phyloP scores from a whole-genome alignment of 2,888 invertebrate genomes.

The Agrilus mali region DNA sequence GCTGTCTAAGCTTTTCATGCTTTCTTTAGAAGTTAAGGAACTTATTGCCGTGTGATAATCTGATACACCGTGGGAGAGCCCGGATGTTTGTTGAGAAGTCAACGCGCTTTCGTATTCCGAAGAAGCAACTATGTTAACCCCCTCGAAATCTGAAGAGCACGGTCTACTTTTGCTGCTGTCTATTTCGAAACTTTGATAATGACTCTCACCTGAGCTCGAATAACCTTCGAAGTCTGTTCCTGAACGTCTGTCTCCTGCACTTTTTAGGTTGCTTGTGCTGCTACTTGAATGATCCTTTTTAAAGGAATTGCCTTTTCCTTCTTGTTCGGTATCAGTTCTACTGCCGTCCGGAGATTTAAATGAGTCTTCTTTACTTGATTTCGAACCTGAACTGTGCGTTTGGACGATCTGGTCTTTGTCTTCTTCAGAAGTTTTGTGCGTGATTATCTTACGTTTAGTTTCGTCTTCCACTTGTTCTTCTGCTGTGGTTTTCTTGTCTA shows the following conservation, averaged over 20 bases:
- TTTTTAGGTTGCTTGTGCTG: slow-evolving; percentile 28
- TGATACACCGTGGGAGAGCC: slow-evolving; percentile 59
- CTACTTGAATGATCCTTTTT: slow-evolving; percentile 31
- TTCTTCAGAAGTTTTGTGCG: too few species aligned
- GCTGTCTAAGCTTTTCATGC: slow-evolving; percentile 81
- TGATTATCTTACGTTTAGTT: too few species aligned
- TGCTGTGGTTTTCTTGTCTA: too few species aligned
- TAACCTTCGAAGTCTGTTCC: slow-evolving; percentile 68
- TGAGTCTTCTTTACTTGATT: slow-evolving; percentile 34
- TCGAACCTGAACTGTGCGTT: slow-evolving; percentile 35
- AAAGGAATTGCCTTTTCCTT: slow-evolving; percentile 27
- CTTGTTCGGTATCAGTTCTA: slow-evolving; percentile 21
- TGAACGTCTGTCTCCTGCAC: slow-evolving; percentile 61
- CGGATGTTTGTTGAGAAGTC: slow-evolving; percentile 67
- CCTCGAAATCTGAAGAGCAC: slow-evolving; percentile 76
- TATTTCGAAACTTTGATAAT: slow-evolving; percentile 79
- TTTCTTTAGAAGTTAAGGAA: slow-evolving; percentile 78
- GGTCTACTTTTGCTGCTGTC: slow-evolving; percentile 62
- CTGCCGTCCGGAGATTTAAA: slow-evolving; percentile 37
- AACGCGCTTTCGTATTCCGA: slow-evolving; percentile 80
- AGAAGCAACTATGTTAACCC: slow-evolving; percentile 60
- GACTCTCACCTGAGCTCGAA: slow-evolving; percentile 81
- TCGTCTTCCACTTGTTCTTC: too few species aligned
- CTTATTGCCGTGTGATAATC: slow-evolving; percentile 80
- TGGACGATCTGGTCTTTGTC: too few species aligned